Base-by-base conservation (phyloP, 2,113 vertebrate genomes). In the Laticauda colubrina region DNA sequence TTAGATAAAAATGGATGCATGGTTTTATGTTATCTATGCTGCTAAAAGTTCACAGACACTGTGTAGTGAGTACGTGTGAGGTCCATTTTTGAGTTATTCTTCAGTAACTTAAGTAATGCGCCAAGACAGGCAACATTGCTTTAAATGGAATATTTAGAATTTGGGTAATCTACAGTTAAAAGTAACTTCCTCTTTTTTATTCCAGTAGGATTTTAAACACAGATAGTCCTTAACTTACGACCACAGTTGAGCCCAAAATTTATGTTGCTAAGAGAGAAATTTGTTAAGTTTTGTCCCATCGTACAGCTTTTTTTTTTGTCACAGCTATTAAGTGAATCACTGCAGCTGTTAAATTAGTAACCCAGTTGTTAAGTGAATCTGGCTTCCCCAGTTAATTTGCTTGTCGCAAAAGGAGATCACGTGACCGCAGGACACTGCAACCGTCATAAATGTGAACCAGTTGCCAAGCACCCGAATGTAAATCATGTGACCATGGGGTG, bases 151-250 rank as follows among this genome's bases (percentile, higher is more conserved):
- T n/a, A 14, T 51, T 34, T 18, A 48, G 81, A 59, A 59, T 59
- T 11, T 45, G 51, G 56, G 43, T 59, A n/a, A 34, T 87, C 55
- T 91, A 75, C n/a, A 8, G n/a, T 75, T 20, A 26, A 34, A 14
- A n/a, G 12, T 7, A 5, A 29, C 39, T 39, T 2, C 59, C 59
- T 64, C 59, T 64, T 12, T 64, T 91, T 93, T 8, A 56, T 91
- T 94, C 92, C 1, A 75, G n/a, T 95, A 94, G 48, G 90, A 91
- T 69, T 14, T 5, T 56, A 18, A 3, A 86, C 87, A 3, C 18
- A 64, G 26, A 64, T 29, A n/a, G 29, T n/a, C 61, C 29, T 69
- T 29, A n/a, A 69, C 12, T n/a, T n/a, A 69, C 0, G 4, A n/a
- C 4, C 61, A 69, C 2, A 15, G 4, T 14, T n/a, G 61, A n/a